These are phyloP conservation scores for Hermetia illucens DNA, from an alignment of 1,140 invertebrate genomes.

Conservation along the genomic window DNA sequence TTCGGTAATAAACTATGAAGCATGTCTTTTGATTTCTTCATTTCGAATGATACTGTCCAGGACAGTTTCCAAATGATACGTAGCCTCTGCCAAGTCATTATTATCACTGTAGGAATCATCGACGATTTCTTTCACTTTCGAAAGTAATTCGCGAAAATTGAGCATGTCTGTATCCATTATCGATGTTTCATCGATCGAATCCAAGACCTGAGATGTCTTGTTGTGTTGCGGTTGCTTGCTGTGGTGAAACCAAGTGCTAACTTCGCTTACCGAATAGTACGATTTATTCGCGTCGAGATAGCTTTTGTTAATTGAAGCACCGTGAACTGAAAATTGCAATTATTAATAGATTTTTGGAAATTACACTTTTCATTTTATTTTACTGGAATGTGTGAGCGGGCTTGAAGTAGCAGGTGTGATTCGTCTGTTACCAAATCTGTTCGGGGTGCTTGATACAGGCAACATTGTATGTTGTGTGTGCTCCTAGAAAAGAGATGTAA, in stretches of 20 bases:
- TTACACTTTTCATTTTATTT: too few relatives aligned
- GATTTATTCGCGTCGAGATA: constrained; percentile 29
- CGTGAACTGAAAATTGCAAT: constrained; percentile 19
- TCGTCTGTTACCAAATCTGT: too few relatives aligned
- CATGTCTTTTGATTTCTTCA: too few relatives aligned
- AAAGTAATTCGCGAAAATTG: constrained; percentile 21
- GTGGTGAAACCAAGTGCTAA: constrained; percentile 26
- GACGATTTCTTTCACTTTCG: constrained; percentile 28
- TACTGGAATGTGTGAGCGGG: too few relatives aligned
- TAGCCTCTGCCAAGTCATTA: constrained; percentile 24
- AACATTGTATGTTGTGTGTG: too few relatives aligned
- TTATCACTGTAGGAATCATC: constrained; percentile 30
- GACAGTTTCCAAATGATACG: constrained; percentile 25
- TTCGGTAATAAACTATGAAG: too few relatives aligned
- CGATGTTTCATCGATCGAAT: constrained; percentile 4
- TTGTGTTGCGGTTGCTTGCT: background rate
- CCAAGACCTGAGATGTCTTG: background rate
- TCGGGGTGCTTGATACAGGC: too few relatives aligned
- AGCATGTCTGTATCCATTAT: constrained; percentile 22
- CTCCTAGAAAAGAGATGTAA: too few relatives aligned
- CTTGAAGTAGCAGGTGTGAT: too few relatives aligned
- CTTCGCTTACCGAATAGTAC: constrained; percentile 23
- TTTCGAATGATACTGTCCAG: constrained; percentile 23
- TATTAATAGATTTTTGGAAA: too few relatives aligned
- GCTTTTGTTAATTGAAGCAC: constrained; percentile 25